These are phyloP conservation scores for Agrochola litura DNA, from an alignment of 2,888 invertebrate genomes.

Conservation along the genomic window DNA sequence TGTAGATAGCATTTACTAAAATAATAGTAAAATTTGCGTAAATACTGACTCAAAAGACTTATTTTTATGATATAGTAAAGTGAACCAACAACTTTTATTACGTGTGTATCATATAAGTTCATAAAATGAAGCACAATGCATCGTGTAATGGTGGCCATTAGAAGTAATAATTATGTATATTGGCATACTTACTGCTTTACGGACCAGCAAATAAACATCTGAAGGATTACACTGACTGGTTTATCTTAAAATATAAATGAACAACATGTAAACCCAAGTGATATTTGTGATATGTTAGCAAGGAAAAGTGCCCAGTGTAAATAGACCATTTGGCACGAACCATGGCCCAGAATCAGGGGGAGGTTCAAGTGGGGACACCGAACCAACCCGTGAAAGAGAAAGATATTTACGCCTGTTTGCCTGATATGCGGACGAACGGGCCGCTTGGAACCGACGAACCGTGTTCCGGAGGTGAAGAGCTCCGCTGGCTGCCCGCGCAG, in stretches of 20 bases:
- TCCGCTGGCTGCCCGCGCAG: constrained; percentile 98
- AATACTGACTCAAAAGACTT: constrained; percentile 75
- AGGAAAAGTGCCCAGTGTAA: constrained; percentile 82
- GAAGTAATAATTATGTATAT: constrained; percentile 90
- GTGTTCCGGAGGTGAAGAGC: constrained; percentile 94
- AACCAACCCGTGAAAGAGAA: constrained; percentile 89
- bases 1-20: constrained; percentile 88
- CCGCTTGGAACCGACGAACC: constrained; percentile 87
- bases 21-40: constrained; percentile 79
- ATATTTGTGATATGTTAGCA: constrained; percentile 80
- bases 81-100: constrained; percentile 74
- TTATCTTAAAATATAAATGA: constrained; percentile 71
- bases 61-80: constrained; percentile 74
- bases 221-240: constrained; percentile 71
- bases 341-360: constrained; percentile 90
- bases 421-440: constrained; percentile 89
- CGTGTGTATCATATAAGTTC: constrained; percentile 75
- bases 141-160: constrained; percentile 91
- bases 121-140: constrained; percentile 87
- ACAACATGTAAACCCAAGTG: constrained; percentile 83
- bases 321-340: constrained; percentile 80
- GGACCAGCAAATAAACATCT: constrained; percentile 82
- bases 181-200: constrained; percentile 88
- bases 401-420: constrained; percentile 90
- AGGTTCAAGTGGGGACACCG: constrained; percentile 89